phyloP scores from a whole-genome alignment of 2,888 invertebrate genomes.

The Nomada fabriciana region DNA sequence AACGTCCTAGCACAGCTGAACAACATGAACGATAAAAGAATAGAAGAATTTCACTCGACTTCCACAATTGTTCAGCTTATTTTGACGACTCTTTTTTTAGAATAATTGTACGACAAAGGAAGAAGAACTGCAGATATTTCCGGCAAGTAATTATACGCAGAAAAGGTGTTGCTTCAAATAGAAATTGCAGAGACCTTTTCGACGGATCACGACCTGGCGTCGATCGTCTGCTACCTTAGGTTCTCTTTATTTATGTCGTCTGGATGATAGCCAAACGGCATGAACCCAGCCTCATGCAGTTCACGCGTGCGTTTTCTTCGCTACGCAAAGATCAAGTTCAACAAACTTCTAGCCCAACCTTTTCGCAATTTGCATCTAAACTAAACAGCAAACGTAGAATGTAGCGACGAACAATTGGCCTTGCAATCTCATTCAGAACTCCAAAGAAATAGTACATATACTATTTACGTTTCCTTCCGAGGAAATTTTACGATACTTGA shows the following conservation, averaged over 20 bases:
- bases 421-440: no score
- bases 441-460: no score
- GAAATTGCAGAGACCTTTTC: constrained; percentile 41
- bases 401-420: not conserved
- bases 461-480: not conserved
- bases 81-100: no score
- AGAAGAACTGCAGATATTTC: not conserved
- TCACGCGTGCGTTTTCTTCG: constrained; percentile 23
- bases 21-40: no score
- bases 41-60: no score
- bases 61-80: no score
- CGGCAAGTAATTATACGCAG: constrained; percentile 18
- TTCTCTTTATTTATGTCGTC: constrained; percentile 46
- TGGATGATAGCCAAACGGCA: constrained; percentile 56
- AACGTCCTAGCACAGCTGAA: no score
- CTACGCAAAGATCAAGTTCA: constrained; percentile 60
- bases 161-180: constrained; percentile 39
- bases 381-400: not conserved
- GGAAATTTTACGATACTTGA: not conserved
- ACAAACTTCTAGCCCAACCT: constrained; percentile 43
- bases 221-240: constrained; percentile 48
- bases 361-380: constrained; percentile 20
- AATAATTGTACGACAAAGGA: not conserved
- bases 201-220: constrained; percentile 45
- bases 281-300: constrained; percentile 20